Evolutionary conservation across 2,888 invertebrate genomes (phyloP).

Genomic region (Iphiclides podalirius): DNA sequence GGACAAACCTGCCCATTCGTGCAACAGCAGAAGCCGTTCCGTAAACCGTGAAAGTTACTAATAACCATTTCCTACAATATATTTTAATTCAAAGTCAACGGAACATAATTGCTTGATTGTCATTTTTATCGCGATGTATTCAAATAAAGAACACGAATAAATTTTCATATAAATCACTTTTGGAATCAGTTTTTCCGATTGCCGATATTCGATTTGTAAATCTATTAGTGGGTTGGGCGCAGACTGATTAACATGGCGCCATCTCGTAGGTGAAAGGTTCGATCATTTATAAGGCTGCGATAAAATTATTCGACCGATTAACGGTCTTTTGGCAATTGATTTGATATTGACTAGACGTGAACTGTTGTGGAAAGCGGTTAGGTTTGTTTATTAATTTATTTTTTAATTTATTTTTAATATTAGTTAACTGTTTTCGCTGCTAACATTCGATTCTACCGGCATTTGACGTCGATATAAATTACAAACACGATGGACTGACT

Average conservation of each 20-base stretch:
- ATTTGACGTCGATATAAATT: too few species aligned
- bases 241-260: conserved; percentile 22
- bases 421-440: too few species aligned
- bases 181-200: not conserved
- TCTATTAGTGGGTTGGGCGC: conserved; percentile 21
- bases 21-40: too few species aligned
- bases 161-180: conserved; percentile 3
- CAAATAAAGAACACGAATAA: conserved; percentile 1
- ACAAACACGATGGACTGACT: not conserved
- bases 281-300: conserved; percentile 19
- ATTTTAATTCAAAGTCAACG: not conserved
- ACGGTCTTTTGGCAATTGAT: conserved; percentile 16
- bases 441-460: too few species aligned
- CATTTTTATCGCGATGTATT: not conserved
- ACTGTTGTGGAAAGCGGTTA: not conserved
- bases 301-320: conserved; percentile 18
- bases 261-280: conserved; percentile 21
- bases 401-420: not conserved
- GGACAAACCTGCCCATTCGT: too few species aligned
- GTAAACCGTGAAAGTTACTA: too few species aligned
- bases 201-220: conserved; percentile 1
- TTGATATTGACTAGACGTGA: conserved; percentile 3
- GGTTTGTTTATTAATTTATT: not conserved
- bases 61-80: too few species aligned
- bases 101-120: not conserved